A percentile compares a stretch with the other conserved stretches of the same genome.
Conservation (phyloP, 2,113 vertebrate species). For the Turdus rufiventris region DNA sequence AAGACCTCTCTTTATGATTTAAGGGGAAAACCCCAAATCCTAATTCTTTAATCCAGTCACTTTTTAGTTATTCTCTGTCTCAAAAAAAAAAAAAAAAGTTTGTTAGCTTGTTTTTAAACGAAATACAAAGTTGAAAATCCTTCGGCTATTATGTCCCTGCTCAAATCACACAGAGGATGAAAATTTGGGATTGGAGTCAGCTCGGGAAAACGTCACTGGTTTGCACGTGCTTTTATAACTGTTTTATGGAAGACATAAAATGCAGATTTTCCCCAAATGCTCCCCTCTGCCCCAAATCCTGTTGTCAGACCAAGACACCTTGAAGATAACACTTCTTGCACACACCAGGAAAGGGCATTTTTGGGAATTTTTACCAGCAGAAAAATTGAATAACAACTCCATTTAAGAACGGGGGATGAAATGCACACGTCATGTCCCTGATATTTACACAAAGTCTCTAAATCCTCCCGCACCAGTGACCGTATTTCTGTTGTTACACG, state of each 20-base stretch:
- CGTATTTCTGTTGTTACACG: neutral
- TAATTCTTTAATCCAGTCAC: neutral
- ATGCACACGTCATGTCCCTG: neutral
- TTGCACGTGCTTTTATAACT: neutral
- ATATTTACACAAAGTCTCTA: neutral
- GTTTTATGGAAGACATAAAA: neutral
- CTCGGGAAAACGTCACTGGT: neutral
- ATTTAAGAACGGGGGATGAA: neutral
- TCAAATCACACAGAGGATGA: neutral
- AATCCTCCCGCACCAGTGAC: neutral
- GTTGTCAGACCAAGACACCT: neutral
- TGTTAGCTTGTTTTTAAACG: neutral
- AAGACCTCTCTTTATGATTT: neutral
- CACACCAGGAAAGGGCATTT: neutral
- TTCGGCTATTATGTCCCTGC: neutral
- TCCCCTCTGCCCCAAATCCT: neutral
- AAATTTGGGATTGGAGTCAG: neutral
- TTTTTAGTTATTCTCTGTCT: neutral
- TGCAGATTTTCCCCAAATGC: neutral
- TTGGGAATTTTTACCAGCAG: neutral
- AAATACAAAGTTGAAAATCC: neutral
- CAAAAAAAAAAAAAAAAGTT: neutral
- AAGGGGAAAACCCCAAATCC: neutral
- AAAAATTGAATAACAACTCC: neutral
- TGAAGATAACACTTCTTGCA: neutral